phyloP scores from a whole-genome alignment of 2,888 invertebrate genomes.

The Pristionchus maxplancki region DNA sequence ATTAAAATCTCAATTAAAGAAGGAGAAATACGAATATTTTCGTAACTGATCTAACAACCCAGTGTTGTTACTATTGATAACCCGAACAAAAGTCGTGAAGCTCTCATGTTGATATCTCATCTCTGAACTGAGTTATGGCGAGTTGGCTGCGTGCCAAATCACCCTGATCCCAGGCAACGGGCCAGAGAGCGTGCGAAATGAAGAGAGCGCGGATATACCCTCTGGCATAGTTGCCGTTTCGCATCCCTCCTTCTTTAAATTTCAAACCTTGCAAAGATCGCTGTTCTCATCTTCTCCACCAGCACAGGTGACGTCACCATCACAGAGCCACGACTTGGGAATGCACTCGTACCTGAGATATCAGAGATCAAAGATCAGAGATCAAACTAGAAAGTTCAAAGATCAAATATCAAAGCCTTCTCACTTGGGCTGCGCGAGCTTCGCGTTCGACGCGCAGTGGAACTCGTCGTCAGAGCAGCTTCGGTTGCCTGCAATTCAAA shows the following conservation, averaged over 20 bases:
- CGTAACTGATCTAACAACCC: background rate
- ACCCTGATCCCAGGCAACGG: no score
- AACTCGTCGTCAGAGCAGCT: conserved; percentile 86
- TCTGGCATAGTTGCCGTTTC: no score
- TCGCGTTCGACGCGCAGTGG: conserved; percentile 79
- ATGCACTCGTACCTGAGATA: conserved; percentile 83
- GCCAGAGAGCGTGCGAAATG: no score
- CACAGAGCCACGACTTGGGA: conserved; percentile 92
- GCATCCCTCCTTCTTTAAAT: no score
- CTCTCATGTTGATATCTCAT: no score
- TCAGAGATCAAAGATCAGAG: background rate
- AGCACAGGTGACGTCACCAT: conserved; percentile 89
- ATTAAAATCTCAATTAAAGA: no score
- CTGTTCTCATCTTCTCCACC: conserved; percentile 83
- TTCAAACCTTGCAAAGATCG: conserved; percentile 78
- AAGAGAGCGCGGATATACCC: no score
- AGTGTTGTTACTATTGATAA: background rate
- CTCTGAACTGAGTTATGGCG: no score
- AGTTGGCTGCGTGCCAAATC: no score
- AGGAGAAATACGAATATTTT: no score
- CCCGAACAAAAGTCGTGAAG: no score
- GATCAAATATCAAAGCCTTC: background rate
- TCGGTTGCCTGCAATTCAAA: conserved; percentile 83
- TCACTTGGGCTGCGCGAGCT: conserved; percentile 79
- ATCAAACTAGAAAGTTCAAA: conserved; percentile 82